Evolutionary conservation across 2,888 invertebrate species (phyloP), one percentile per base, ranked within the genome.

Genomic region (Suillia variegata): DNA sequence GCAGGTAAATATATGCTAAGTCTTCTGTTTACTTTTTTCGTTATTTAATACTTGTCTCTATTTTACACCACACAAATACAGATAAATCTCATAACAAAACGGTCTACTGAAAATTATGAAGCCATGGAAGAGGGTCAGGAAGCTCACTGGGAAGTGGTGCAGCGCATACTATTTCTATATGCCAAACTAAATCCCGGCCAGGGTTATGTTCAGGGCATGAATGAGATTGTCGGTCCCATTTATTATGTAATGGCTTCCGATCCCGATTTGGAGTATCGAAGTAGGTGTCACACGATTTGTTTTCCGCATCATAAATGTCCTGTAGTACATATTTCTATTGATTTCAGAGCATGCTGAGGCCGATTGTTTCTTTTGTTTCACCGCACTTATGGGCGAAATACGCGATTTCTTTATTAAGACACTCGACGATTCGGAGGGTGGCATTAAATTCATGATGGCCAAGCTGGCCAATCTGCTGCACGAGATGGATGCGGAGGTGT

Each of bases 81-180:
- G 87, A 88, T 88, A 69, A 87, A 90, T 76, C 83, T 92, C 34
- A 89, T 89, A 57, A 87, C 89, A 52, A 89, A 90, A 75, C 90
- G 90, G 70, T 91, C 91, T n/a, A 82, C 82, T 5, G 90, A 91
- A 66, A 93, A 92, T 81, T 95, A 94, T 77, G 89, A 88, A 1
- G 92, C 93, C 0, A 86, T 97, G 82, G 88, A 90, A 12, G 93
- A 94, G 73, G 96, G 96, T 0, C 89, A 91, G 70, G 97, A 98
- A 82, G 96, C 96, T 0, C 98, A 98, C 79, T 98, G 98, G 98
- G 98, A 99, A 83, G 97, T 98, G 2, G 93, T 97, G 0, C 97
- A 99, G 80, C 85, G 99, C 62, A 95, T 99, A 80, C 85, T 99
- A 59, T 99, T 99, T 83, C 86, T 99, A 0, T 99, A 98, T 80